Evolutionary conservation across 2,113 vertebrate species (phyloP), one percentile per base, ranked within the genome.

Genomic region (Neodontobutis hainanensis): DNA sequence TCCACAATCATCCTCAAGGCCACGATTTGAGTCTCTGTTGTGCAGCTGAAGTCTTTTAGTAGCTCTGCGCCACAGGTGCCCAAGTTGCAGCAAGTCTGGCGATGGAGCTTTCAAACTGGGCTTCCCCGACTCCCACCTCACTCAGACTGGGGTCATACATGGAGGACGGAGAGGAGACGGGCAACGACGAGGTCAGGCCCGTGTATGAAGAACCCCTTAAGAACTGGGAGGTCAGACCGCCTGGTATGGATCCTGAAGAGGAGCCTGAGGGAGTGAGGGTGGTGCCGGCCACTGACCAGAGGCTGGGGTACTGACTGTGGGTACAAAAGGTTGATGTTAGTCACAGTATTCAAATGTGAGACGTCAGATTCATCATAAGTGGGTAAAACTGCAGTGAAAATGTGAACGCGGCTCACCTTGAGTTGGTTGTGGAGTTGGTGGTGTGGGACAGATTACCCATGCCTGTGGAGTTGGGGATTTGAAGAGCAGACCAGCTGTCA

Each of bases 61-160:
- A 94, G 84, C 91, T 94, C 82, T 94, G 93, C 43, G 93, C 92
- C 12, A 93, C 90, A 0, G 93, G 92, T 0, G 92, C 76, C 92
- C 93, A 94, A 61, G 92, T 91, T 0, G 93, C 92, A 0, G 93
- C 91, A 19, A 94, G 89, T 51, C 92, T 70, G 70, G 92, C 91
- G 5, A 94, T 93, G 75, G 93, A 92, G 82, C 85, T 92, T 86
- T 94, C 93, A 1, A 93, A 93, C 88, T 94, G 93, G 40, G 90
- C 87, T 0, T 94, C 93, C 1, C 87, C 87, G 0, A 90, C 87
- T 0, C 88, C 86, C 0, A 90, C 90, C 46, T 94, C 93, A 5
- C 80, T 65, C 81, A 94, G 71, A 50, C 87, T 78, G 7, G 90
- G 90, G 71, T 93, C 92, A 0, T 94, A 94, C 91, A 93, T 92